Evolutionary conservation across 2,113 vertebrate species (phyloP).

Genomic region (Oxyruncus cristatus): DNA sequence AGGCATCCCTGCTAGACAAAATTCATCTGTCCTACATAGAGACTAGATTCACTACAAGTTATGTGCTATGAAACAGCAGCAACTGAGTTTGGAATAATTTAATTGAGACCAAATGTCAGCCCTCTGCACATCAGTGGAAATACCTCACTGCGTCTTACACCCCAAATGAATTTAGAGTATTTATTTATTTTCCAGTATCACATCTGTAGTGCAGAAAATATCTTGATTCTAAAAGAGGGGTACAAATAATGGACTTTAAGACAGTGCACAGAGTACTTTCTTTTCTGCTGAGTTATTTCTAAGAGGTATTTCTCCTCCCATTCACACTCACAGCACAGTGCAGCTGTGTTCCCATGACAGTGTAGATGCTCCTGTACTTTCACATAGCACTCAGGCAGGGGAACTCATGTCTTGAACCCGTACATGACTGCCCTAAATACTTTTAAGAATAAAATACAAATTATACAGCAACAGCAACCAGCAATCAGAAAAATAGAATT

Average conservation of each 20-base stretch:
- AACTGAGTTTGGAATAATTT: background rate
- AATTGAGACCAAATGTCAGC: background rate
- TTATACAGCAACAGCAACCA: background rate
- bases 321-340: background rate
- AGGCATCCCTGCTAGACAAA: background rate
- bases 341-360: background rate
- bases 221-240: background rate
- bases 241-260: background rate
- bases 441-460: background rate
- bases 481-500: background rate
- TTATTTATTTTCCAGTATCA: background rate
- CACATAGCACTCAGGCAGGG: background rate
- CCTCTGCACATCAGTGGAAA: background rate
- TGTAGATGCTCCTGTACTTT: background rate
- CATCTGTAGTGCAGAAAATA: background rate
- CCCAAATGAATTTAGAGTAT: background rate
- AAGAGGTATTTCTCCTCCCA: background rate
- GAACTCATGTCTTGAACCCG: background rate
- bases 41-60: background rate
- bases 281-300: background rate
- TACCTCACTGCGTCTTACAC: background rate
- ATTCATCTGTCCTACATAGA: background rate
- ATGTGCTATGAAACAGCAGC: background rate
- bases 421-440: background rate
- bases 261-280: background rate